Evolutionary conservation across 2,113 vertebrate species (phyloP), one percentile per base, ranked within the genome.

Genomic region (Tachuris rubrigastra): DNA sequence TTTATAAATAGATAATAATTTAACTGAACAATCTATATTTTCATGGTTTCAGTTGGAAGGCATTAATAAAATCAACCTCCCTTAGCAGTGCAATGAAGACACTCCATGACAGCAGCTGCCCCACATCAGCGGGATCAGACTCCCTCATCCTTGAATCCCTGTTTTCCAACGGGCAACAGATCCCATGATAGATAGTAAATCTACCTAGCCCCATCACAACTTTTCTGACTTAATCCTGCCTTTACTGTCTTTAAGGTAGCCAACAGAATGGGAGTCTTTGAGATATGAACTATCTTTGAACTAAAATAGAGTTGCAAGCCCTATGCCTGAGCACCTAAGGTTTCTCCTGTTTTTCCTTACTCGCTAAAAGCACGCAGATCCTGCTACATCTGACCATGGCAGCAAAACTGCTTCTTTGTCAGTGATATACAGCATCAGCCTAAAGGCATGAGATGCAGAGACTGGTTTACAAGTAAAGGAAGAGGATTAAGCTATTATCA

Each of bases 331-430:
- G 20, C 14, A 31, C 27, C 21, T 79, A 20, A 53, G 5, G 10
- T 47, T 95, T 46, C 19, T 87, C 11, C 33, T 42, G 42, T 47
- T 17, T 12, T 60, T 35, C 23, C 9, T 74, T 46, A 41, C 7
- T 56, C 49, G 62, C 21, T 21, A 39, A 69, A 59, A 55, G 8
- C 24, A 73, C 4, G 8, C 3, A 5, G 19, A 31, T 47, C 28
- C 30, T n/a, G 30, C 27, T 83, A 28, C 14, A 22, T 80, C 14
- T 15, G 2, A 11, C 0, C 1, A 42, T 3, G 15, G 20, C 59
- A 88, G 16, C 28, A 88, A 71, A 88, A 50, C 8, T 2, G 0
- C 59, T 75, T 20, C n/a, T 50, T 56, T 91, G 33, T 35, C 31
- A n/a, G 65, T 39, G 41, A 28, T 33, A 73, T 9, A 53, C 9